Percentiles rank a stretch among this genome's conserved stretches.
These are phyloP conservation scores for Celastrina argiolus DNA, from an alignment of 2,888 invertebrate genomes.

Conservation along the genomic window DNA sequence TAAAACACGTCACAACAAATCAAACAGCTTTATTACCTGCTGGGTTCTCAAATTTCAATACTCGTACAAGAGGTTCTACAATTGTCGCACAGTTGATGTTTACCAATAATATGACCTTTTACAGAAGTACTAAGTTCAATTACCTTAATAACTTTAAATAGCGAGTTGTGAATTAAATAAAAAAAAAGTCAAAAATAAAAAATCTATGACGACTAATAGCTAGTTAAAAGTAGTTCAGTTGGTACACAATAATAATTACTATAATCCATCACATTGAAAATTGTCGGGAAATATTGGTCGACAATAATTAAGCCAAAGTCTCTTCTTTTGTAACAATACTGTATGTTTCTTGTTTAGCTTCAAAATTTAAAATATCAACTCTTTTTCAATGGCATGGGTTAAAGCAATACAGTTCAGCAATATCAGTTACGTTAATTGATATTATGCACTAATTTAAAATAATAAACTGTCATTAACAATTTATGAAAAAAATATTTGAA, in stretches of 20 bases:
- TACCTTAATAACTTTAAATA: not conserved
- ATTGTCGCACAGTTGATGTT: conserved; percentile 34
- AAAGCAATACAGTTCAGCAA: not conserved
- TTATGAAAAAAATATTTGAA: not conserved
- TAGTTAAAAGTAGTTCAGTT: not conserved
- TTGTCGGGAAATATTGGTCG: not conserved
- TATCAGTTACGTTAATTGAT: not conserved
- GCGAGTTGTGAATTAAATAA: conserved; percentile 5
- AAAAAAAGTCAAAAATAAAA: conserved; percentile 7
- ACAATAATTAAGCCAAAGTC: not conserved
- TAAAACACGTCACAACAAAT: conserved; percentile 63
- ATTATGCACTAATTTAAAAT: not conserved
- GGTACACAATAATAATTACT: not conserved
- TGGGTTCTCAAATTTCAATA: conserved; percentile 64
- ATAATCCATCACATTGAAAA: conserved; percentile 12
- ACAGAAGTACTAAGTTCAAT: conserved; percentile 10
- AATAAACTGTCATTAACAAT: not conserved
- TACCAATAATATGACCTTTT: conserved; percentile 26
- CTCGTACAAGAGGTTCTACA: conserved; percentile 60
- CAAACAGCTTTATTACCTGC: conserved; percentile 75
- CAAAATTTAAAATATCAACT: not conserved
- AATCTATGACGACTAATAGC: not conserved
- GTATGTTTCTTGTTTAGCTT: conserved; percentile 1
- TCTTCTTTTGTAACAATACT: conserved; percentile 1
- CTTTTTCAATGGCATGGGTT: not conserved